Conservation (phyloP, 2,113 vertebrate species). For the Psittacula cyanocephala region DNA sequence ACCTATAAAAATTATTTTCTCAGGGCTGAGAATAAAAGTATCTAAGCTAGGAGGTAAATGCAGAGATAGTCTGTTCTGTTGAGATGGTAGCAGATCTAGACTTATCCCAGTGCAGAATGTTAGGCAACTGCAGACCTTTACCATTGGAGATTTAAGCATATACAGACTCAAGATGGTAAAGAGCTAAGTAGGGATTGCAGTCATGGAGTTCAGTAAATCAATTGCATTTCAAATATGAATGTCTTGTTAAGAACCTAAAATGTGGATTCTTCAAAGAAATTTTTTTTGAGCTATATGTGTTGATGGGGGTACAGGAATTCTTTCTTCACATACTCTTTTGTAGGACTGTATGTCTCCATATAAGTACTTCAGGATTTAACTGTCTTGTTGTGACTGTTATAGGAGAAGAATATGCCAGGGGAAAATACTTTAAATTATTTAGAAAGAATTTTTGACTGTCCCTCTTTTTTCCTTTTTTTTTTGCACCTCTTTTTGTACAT, state of each 20-base stretch:
- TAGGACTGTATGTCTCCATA: neutral
- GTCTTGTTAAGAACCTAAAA: neutral
- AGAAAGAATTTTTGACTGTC: neutral
- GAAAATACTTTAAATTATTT: neutral
- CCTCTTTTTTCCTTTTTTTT: neutral
- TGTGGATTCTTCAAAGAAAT: neutral
- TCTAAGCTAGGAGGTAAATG: neutral
- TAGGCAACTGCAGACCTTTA: neutral
- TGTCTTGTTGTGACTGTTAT: neutral
- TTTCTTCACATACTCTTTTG: neutral
- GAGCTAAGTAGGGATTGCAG: neutral
- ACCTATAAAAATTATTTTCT: neutral
- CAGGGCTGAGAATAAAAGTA: neutral
- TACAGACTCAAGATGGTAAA: neutral
- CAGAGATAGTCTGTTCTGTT: neutral
- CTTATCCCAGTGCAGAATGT: neutral
- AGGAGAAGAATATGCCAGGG: neutral
- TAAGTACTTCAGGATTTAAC: neutral
- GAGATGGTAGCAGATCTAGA: neutral
- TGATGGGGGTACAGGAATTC: neutral
- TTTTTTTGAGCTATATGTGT: accelerated
- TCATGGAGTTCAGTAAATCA: neutral
- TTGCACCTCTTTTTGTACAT: neutral
- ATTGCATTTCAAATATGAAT: neutral
- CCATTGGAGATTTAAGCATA: neutral